Evolutionary conservation across 1,140 invertebrate genomes (phyloP), one percentile per base, ranked within the genome.

Genomic region (Drosophila subobscura): DNA sequence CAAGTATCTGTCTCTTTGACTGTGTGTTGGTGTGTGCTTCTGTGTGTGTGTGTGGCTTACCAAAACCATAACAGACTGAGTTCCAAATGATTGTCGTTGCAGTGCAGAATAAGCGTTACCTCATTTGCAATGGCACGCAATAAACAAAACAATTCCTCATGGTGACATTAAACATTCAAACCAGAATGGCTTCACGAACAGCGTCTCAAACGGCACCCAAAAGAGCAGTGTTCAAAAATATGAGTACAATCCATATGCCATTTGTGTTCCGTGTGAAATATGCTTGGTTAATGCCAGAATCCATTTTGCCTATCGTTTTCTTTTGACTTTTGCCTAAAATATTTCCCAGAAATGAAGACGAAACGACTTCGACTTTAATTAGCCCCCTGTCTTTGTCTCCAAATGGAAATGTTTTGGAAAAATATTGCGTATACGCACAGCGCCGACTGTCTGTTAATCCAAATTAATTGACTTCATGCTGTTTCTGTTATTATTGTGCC

Each of bases 391-490:
- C 53, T 52, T 60, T 55, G 52, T 61, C 16, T 61, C 49, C 44
- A 61, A 81, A 80, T 79, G 64, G 67, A 73, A 86, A 67, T 74
- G 51, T 25, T 25, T 52, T 74, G 60, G 66, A 79, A 64, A 64
- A 70, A 84, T 81, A 86, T 86, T 81, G 77, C 77, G 81, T 86
- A 85, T 81, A 86, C 81, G 83, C 77, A 85, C 67, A 54, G 72
- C 16, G 16, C 0, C 16, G 16, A 0, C 67, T 61, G 2, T 58
- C 44, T 47, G 66, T 66, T 65, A 66, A 88, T 83, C 76, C 74
- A 88, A 88, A 88, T 88, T 88, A 88, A 88, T 88, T 88, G 83
- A 88, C 84, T 89, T 89, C 83, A 83, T 56, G 83, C 83, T 88
- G 83, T 79, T 56, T 84, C 83, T 88, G 83, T 83, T 89, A 84